Evolutionary conservation across 2,888 invertebrate genomes (phyloP), one percentile per base, ranked within the genome.

Genomic region (Hydrotaea cyrtoneurina): DNA sequence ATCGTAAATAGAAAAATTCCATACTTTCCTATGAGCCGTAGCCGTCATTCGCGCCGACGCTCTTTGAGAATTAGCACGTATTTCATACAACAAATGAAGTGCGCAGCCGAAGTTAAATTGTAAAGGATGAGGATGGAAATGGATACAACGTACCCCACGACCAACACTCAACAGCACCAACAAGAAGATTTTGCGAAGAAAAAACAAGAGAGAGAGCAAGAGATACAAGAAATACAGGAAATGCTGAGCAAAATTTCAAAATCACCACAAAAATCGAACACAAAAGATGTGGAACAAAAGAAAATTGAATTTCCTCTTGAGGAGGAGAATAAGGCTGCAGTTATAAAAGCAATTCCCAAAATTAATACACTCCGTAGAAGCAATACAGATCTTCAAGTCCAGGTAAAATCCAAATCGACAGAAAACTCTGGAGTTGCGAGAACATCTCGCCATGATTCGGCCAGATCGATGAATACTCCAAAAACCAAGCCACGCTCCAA

Each of bases 231-330:
- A 87, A 88, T 89, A 73, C 87, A 88, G 74, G 86, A 88, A 78
- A 89, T 89, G 86, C 81, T 90, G 57, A 87, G 85, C 76, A 86
- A 88, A 86, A 88, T 88, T 46, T 80, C 85, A 64, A 88, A 87
- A 39, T 50, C 83, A 10, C 82, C 81, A 2, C 78, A 81, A 78
- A 82, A 82, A 36, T 78, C 73, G 1, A 1, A 31, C 21, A 4
- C 15, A 39, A 4, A 2, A 31, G 31, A 31, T 4, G 31, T 31
- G 31, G 31, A 31, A 19, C 19, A 19, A 55, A 62, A 39, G 50
- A 75, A 31, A 4, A 31, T 7, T 31, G 7, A 31, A 31, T 2
- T 31, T 31, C 31, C 31, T 21, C 15, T 4, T 1, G 43, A 7
- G 13, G 39, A 46, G 21, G 39, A 17, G 50, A 57, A n/a, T 13